These are phyloP conservation scores for Nephotettix cincticeps DNA, from an alignment of 1,140 invertebrate genomes.

Conservation along the genomic window DNA sequence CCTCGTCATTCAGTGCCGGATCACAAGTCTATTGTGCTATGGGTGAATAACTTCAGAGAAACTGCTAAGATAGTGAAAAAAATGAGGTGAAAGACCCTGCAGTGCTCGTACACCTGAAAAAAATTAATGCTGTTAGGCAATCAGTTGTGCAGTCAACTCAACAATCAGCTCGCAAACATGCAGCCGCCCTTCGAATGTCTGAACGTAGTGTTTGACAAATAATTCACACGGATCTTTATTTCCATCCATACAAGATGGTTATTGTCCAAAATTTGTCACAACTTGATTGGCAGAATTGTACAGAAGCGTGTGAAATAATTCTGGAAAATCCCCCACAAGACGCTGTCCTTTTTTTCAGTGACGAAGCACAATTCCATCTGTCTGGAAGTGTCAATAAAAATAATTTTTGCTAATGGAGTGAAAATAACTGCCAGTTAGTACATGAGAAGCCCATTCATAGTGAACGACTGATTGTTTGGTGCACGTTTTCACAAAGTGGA, in stretches of 20 bases:
- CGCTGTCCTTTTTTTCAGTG: conserved; percentile 5
- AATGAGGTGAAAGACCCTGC: no score
- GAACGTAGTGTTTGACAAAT: conserved; percentile 26
- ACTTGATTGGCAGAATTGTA: conserved; percentile 6
- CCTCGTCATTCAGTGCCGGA: no score
- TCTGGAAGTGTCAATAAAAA: not conserved
- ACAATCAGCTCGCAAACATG: no score
- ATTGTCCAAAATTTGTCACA: conserved; percentile 20
- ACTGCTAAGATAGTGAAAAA: conserved; percentile 6
- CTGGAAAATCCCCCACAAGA: not conserved
- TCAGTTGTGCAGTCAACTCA: no score
- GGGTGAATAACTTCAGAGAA: conserved; percentile 1
- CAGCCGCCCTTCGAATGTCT: no score
- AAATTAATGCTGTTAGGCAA: no score
- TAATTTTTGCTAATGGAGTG: conserved; percentile 20
- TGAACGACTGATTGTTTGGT: no score
- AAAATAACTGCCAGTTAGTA: conserved; percentile 6
- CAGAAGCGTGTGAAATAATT: conserved; percentile 6
- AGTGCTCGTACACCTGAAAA: no score
- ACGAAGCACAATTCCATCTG: conserved; percentile 25
- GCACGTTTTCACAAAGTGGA: no score
- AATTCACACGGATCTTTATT: conserved; percentile 25
- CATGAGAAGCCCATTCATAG: no score
- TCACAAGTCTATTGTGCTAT: conserved; percentile 11
- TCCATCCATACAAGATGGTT: no score